Base-by-base conservation (phyloP, 2,797 vertebrate genomes). In the Urophycis tenuis region DNA sequence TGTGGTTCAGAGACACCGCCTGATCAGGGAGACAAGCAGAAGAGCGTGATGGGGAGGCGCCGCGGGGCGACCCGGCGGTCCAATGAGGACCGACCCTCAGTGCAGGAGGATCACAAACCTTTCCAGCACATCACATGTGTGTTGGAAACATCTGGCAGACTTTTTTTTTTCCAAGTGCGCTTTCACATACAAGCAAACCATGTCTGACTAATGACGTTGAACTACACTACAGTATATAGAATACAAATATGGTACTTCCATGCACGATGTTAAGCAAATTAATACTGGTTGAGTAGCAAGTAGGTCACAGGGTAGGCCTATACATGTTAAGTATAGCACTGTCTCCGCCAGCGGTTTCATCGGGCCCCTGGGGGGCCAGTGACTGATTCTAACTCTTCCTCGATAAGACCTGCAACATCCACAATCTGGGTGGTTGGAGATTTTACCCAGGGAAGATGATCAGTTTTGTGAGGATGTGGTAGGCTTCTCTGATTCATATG, bases 1-100 rank as follows among this genome's bases (percentile, higher is more conserved):
- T 90, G 79, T 89, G 69, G 72, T 95, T 95, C 85, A 88, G 83
- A 85, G 94, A 91, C 85, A 95, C 90, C 76, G 91, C 88, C 97
- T 99, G 22, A 17, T 71, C 12, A 30, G 30, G 19, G 17, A 31
- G 30, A 33, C 14, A 31, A 30, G 4, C 7, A 69, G 9, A 25
- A 30, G 11, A 29, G 67, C 30, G 64, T 31, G 31, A 49, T 73
- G 34, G 9, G 53, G 45, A 19, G 7, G 17, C 22, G 11, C 45
- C 14, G 8, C 3, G 17, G 45, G 4, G 53, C 9, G 53, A 60
- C 53, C 25, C 53, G 53, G 53, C 1, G n/a, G 53, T n/a, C 7
- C 53, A 6, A 25, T 25, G 53, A 1, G 22, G n/a, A 60, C n/a
- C 53, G 9, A n/a, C 22, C 14, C 17, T 53, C 45, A 53, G 25